Base-by-base conservation (phyloP, 2,797 vertebrate genomes). In the Steatocranus sp. region DNA sequence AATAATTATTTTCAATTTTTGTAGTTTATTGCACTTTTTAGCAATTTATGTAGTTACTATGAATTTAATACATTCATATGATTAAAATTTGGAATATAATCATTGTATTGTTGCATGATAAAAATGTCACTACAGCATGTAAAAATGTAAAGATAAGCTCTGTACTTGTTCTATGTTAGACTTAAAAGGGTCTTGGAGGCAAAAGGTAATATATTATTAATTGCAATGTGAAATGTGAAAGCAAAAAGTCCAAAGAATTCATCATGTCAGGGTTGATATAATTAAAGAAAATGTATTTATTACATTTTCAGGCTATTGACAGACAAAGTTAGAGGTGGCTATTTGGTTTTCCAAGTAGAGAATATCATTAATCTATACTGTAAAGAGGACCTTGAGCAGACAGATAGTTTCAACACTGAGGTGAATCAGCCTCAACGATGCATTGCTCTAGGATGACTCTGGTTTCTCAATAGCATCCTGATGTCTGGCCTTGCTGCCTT, bases 401-500 rank as follows among this genome's bases (percentile, higher is more conserved):
- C 83, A 82, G 87, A 86, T 79, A 83, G 76, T 74, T 87, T 79
- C 81, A 81, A 82, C 80, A 75, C 61, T 54, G 83, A 86, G 76
- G 83, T 58, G 85, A 89, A 53, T 81, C 77, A 43, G 56, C 49
- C 36, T 78, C 49, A 7, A 34, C 76, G 20, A 78, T 63, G 70
- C 77, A n/a, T 80, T 87, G 85, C 84, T 90, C 79, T 77, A 79
- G 87, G 84, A 84, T 81, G 88, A 90, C 89, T 92, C 86, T 4
- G 54, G 70, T 87, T 89, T 92, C 93, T 93, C 91, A 79, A 46
- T 89, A 53, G 86, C 89, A 87, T 86, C 87, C 85, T 80, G 78
- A 70, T 46, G 85, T 87, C 92, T 89, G 68, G 86, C 82, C 86
- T 79, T 1, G 90, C 89, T 84, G 92, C 89, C 94, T 83, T 80